Evolutionary conservation across 2,113 vertebrate species (phyloP), one percentile per base, ranked within the genome.

Genomic region (Oreochromis spilurus): DNA sequence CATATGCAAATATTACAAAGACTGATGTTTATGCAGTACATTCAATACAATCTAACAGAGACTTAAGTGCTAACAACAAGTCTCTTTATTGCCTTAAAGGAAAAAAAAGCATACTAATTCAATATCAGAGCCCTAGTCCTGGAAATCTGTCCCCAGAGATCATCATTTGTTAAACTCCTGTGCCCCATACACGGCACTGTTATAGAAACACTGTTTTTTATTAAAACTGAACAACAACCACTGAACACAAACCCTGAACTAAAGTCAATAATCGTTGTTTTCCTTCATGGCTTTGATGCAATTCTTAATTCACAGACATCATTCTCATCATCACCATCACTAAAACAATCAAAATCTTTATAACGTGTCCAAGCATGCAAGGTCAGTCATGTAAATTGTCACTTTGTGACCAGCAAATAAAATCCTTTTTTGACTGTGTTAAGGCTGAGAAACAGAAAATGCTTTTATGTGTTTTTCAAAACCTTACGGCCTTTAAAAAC

Each of bases 401-500:
- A 40, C 5, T 38, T 21, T 67, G 36, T 40, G 13, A 72, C 21
- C 40, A 72, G 7, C 24, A 36, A 72, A 72, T 26, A 6, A 72
- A 72, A 72, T 16, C 1, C 6, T 26, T 45, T 40, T 7, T 21
- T 19, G 11, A 67, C 19, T 5, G 19, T 67, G 38, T 67, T 13
- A 38, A 38, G 34, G 31, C 60, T 7, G n/a, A 21, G 34, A 38
- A 10, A 13, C 19, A 12, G 13, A 65, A 21, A 67, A 8, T 3
- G 5, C 0, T 65, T 62, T 14, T 67, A 19, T 6, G 14, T 11
- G 58, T 65, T 65, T n/a, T 38, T 65, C 60, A 65, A 65, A 65
- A 65, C 10, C 17, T 65, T 7, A n/a, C 2, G 0, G 0, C 2
- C 60, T 36, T 36, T 34, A 0, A 1, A 62, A 62, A 6, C 0